Base-by-base conservation (phyloP, 23 tunicate species). In the Trididemnum clinides region DNA sequence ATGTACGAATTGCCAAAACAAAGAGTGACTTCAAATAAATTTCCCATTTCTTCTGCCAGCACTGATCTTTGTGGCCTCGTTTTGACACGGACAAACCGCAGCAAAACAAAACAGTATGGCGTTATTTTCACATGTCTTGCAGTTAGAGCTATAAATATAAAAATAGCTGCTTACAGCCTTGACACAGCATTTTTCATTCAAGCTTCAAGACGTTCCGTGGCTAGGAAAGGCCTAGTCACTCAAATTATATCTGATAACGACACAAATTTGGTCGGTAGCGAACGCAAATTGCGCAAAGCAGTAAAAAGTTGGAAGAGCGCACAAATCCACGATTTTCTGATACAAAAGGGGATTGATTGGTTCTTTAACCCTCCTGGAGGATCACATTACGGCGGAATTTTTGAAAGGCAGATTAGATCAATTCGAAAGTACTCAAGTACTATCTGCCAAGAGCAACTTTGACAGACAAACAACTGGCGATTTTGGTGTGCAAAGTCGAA, bases 201-300 rank as follows among this genome's bases (percentile, higher is more conserved):
- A 25, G 84, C 90, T 4, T 37, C 78, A 6, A 33, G 75, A 5
- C 31, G 90, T n/a, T 86, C 78, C 50, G 21, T 59, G 20, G 62
- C 57, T 3, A 44, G 90, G 7, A 59, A 64, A 26, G 90, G 90
- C 19, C 84, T 23, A 35, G 73, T 78, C 28, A 34, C 19, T 18
- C 58, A 78, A 34, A 57, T 86, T 4, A 26, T 21, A 20, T 62
- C 59, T 38, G 90, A 86, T 36, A 77, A 78, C 65, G 90, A 84
- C 34, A 77, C 90, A 21, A 86, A 77, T 64, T 85, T 73, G n/a
- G 80, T 71, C 22, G 80, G 80, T 15, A 64, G 59, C 0, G 58
- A 84, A 7, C 15, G 34, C 2, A 51, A 75, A 39, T 34, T 85
- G 49, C 33, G 51, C 0, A 69, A 31, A 69, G 37, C 15, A 7